Conservation (phyloP, 2,797 vertebrate species). For the Micromesistius poutassou region DNA sequence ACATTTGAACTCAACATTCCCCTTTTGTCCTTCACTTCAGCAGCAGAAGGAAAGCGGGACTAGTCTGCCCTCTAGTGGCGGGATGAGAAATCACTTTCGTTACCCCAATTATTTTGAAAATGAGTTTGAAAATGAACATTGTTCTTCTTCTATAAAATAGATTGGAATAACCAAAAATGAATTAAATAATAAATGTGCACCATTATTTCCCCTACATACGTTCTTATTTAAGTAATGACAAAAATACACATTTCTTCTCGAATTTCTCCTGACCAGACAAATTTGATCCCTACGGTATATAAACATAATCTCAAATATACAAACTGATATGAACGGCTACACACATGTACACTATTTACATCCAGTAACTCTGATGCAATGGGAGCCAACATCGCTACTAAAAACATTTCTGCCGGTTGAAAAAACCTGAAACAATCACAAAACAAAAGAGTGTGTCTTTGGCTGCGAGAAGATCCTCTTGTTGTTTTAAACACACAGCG, state of each 20-base stretch:
- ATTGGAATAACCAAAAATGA: constrained; percentile 30
- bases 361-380: not conserved
- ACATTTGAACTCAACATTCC: not conserved
- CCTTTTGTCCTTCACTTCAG: not conserved
- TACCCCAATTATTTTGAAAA: not conserved
- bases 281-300: constrained; percentile 22
- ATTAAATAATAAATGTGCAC: constrained; percentile 35
- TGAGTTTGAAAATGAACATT: constrained; percentile 17
- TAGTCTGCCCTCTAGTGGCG: constrained; percentile 60
- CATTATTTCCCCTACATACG: constrained; percentile 34
- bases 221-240: constrained; percentile 26
- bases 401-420: constrained; percentile 11
- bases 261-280: constrained; percentile 25
- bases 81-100: constrained; percentile 24
- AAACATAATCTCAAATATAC: constrained; percentile 55
- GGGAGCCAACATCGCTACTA: constrained; percentile 9
- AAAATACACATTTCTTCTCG: constrained; percentile 46
- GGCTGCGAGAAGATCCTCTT: not conserved
- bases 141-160: constrained; percentile 55
- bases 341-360: constrained; percentile 51
- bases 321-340: constrained; percentile 49
- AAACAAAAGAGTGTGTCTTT: not conserved
- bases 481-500: constrained; percentile 3
- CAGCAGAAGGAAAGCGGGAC: no score
- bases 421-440: not conserved